phyloP scores from a whole-genome alignment of 2,113 vertebrate species.

The Chiloscyllium plagiosum region DNA sequence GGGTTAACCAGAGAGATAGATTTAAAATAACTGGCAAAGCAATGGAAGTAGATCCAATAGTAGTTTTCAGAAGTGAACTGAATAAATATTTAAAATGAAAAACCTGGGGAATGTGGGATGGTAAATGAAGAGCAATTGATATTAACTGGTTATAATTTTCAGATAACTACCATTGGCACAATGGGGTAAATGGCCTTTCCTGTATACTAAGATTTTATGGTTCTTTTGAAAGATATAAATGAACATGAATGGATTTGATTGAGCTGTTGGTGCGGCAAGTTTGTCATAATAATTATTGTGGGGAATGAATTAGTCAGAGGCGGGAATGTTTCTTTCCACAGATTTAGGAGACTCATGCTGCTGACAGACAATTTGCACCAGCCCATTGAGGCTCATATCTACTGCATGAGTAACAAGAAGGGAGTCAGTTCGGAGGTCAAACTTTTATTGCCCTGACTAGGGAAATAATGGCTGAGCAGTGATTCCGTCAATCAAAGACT shows the following conservation, averaged over 20 bases:
- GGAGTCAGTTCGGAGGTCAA: too few relatives aligned
- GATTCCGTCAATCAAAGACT: too few relatives aligned
- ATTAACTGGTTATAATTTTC: not conserved
- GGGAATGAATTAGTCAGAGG: not conserved
- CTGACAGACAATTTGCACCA: not conserved
- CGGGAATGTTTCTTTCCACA: not conserved
- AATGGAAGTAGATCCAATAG: too few relatives aligned
- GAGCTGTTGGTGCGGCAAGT: not conserved
- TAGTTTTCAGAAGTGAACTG: too few relatives aligned
- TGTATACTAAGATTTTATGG: not conserved
- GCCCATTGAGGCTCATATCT: not conserved
- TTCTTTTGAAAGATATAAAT: not conserved
- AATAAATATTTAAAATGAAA: not conserved
- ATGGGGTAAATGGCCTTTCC: not conserved
- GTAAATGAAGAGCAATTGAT: too few relatives aligned
- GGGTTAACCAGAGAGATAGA: too few relatives aligned
- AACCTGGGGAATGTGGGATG: too few relatives aligned
- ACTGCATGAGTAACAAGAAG: not conserved
- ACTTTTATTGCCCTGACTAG: too few relatives aligned
- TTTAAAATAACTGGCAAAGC: too few relatives aligned
- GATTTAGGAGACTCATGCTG: not conserved
- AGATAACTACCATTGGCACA: not conserved
- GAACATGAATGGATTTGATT: not conserved
- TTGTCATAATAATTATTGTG: not conserved
- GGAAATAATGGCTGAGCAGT: too few relatives aligned